Conservation (phyloP, 2,888 invertebrate genomes). For the Drosophila acutilabella region DNA sequence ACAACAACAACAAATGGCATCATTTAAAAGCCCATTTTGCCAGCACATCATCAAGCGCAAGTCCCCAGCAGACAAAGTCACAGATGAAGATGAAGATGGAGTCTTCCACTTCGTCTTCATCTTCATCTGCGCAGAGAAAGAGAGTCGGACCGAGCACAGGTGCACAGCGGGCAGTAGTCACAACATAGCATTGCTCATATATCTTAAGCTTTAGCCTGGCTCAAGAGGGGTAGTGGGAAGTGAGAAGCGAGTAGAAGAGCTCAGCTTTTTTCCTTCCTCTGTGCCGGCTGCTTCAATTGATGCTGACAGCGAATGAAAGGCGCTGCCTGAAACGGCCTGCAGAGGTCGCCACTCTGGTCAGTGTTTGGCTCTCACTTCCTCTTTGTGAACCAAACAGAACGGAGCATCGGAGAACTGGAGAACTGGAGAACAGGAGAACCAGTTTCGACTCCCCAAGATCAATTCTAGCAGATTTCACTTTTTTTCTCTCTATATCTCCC, state of each 20-base stretch:
- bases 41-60: conserved; percentile 57
- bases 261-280: conserved; percentile 3
- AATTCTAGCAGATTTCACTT: conserved; percentile 81
- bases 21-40: conserved; percentile 82
- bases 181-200: conserved; percentile 74
- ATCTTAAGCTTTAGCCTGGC: conserved; percentile 43
- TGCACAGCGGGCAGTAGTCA: conserved; percentile 79
- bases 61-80: conserved; percentile 27
- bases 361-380: conserved; percentile 56
- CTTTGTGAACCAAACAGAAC: conserved; percentile 5
- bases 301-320: conserved; percentile 81
- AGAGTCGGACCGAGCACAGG: conserved; percentile 60
- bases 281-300: conserved; percentile 73
- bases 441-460: conserved; percentile 79
- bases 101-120: conserved; percentile 39
- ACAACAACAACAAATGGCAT: conserved; percentile 77
- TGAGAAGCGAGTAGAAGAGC: conserved; percentile 2
- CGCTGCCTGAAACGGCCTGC: conserved; percentile 44
- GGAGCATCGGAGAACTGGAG: conserved; percentile 18
- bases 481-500: conserved; percentile 46
- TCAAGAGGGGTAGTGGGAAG: background rate
- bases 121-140: conserved; percentile 24
- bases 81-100: conserved; percentile 3
- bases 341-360: conserved; percentile 45
- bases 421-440: conserved; percentile 58